Conservation (phyloP, 1,140 invertebrate species). For the Conus ventricosus region DNA sequence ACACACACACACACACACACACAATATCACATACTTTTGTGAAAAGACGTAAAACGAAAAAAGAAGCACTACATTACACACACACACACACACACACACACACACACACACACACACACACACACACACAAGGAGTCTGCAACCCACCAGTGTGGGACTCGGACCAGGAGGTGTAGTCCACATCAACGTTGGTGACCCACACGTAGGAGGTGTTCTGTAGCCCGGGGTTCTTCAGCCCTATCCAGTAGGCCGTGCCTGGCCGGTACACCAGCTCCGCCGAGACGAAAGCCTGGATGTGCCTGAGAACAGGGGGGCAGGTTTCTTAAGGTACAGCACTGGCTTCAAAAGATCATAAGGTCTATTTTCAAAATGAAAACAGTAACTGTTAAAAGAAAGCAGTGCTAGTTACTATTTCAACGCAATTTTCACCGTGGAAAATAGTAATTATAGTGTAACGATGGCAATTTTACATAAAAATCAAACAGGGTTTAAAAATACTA, state of each 20-base stretch:
- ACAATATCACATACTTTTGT: no score
- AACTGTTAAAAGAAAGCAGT: no score
- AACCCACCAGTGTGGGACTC: slow-evolving; percentile 31
- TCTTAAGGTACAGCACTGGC: neutral
- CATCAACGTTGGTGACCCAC: slow-evolving; percentile 17
- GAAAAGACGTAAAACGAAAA: no score
- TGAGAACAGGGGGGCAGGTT: slow-evolving; percentile 31
- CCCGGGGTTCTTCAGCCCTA: slow-evolving; percentile 48
- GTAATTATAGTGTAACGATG: no score
- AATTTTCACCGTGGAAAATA: no score
- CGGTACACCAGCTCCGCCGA: slow-evolving; percentile 47
- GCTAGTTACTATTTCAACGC: no score
- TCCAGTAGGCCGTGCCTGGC: slow-evolving; percentile 57
- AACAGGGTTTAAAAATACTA: no score
- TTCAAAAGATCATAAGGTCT: no score
- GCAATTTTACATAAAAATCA: no score
- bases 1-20: slow-evolving; percentile 15
- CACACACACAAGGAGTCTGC: neutral
- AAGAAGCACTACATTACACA: no score
- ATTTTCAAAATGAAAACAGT: no score
- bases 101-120: slow-evolving; percentile 9
- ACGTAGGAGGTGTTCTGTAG: slow-evolving; percentile 4
- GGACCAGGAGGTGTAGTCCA: slow-evolving; percentile 33
- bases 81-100: neutral
- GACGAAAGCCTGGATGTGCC: slow-evolving; percentile 56